Evolutionary conservation across 2,113 vertebrate species (phyloP).

Genomic region (Glareola pratincola): DNA sequence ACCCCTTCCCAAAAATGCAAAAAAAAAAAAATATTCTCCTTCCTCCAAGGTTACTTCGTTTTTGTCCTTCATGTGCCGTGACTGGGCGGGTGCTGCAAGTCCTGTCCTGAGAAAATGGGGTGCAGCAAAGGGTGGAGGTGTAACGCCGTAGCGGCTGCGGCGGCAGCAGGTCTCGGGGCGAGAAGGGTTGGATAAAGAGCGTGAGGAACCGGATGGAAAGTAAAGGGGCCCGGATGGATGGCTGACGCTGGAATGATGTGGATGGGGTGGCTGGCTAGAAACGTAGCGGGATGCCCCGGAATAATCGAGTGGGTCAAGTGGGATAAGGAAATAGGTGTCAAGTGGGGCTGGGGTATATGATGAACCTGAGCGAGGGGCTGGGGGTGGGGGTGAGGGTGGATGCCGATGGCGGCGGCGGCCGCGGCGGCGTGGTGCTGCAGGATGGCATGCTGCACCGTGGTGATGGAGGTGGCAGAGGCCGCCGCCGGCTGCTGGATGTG

Average conservation of each 20-base stretch:
- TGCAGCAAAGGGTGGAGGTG: slow-evolving; percentile 96
- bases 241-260: slow-evolving; percentile 97
- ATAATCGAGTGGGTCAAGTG: slow-evolving; percentile 93
- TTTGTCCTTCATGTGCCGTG: slow-evolving; percentile 89
- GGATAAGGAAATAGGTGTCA: slow-evolving; percentile 93
- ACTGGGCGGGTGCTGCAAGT: slow-evolving; percentile 96
- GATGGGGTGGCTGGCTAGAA: slow-evolving; percentile 94
- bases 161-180: slow-evolving; percentile 82
- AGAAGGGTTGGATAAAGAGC: slow-evolving; percentile 93
- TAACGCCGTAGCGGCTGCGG: slow-evolving; percentile 87
- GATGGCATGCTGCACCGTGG: slow-evolving; percentile 94
- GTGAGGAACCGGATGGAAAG: slow-evolving; percentile 92
- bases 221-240: slow-evolving; percentile 91
- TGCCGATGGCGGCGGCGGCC: slow-evolving; percentile 83
- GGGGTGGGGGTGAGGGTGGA: slow-evolving; percentile 87
- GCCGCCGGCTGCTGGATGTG: slow-evolving; percentile 92
- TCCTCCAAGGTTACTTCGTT: not conserved
- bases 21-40: not conserved
- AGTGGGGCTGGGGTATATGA: slow-evolving; percentile 95
- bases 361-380: slow-evolving; percentile 94
- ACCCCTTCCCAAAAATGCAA: not conserved
- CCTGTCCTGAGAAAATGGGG: slow-evolving; percentile 99
- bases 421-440: slow-evolving; percentile 91
- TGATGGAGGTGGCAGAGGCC: slow-evolving; percentile 90
- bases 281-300: slow-evolving; percentile 91